Evolutionary conservation across 2,888 invertebrate species (phyloP).

Genomic region (Melikaiella ostensackeni): DNA sequence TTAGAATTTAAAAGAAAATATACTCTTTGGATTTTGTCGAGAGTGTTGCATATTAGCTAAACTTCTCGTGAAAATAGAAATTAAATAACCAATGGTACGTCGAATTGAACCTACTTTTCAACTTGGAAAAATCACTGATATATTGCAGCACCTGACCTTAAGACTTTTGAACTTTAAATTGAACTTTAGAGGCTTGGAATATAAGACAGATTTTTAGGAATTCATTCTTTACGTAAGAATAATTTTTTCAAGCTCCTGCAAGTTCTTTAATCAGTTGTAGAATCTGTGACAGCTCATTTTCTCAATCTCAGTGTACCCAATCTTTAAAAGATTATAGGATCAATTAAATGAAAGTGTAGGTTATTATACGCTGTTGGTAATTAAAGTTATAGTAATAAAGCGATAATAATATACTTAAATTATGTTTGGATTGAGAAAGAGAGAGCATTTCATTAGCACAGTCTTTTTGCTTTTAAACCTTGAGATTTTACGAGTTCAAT

Average conservation of each 20-base stretch:
- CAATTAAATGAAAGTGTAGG: slow-evolving; percentile 5
- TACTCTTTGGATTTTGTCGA: neutral
- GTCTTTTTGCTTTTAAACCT: too few relatives aligned
- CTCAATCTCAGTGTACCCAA: neutral
- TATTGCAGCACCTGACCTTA: slow-evolving; percentile 9
- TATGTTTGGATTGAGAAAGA: too few relatives aligned
- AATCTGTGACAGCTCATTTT: slow-evolving; percentile 7
- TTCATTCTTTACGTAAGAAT: neutral
- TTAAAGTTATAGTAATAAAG: neutral
- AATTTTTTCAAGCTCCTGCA: neutral
- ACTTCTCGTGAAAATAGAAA: neutral
- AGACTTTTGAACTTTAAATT: slow-evolving; percentile 22
- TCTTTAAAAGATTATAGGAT: neutral
- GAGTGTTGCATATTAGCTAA: neutral
- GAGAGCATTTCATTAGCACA: too few relatives aligned
- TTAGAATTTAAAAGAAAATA: too few relatives aligned
- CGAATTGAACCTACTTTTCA: neutral
- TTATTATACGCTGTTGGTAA: neutral
- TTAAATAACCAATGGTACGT: neutral
- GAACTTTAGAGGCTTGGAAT: slow-evolving; percentile 29
- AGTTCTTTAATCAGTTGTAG: slow-evolving; percentile 14
- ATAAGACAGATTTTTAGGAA: slow-evolving; percentile 30
- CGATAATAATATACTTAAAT: neutral
- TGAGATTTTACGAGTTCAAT: neutral
- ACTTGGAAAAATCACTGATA: neutral